These are phyloP conservation scores for Hafferia zeledoni DNA, from an alignment of 2,797 vertebrate genomes.

Conservation along the genomic window DNA sequence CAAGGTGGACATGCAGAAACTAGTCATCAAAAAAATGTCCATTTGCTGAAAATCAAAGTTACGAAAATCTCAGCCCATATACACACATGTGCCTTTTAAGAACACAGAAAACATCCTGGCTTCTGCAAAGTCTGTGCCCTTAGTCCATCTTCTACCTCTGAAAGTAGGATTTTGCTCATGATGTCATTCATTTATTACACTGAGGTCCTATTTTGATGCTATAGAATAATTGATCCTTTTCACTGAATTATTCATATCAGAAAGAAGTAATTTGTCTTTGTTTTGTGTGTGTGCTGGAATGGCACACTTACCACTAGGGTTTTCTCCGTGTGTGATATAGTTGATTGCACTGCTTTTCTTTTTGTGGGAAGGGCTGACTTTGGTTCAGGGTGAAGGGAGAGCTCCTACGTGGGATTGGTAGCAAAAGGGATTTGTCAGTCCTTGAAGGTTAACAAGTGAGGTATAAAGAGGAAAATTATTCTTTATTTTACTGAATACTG, in stretches of 20 bases:
- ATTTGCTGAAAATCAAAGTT: background rate
- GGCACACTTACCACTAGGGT: fast-evolving
- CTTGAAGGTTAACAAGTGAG: background rate
- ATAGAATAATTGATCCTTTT: background rate
- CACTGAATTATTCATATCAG: background rate
- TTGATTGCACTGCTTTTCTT: background rate
- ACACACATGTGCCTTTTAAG: background rate
- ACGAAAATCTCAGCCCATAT: background rate
- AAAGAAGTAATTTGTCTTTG: background rate
- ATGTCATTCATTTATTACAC: background rate
- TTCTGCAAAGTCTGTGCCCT: background rate
- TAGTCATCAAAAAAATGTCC: background rate
- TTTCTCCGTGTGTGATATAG: background rate
- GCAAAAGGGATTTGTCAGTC: background rate
- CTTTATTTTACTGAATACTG: background rate
- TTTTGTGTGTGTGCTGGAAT: background rate
- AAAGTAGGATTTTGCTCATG: background rate
- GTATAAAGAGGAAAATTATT: background rate
- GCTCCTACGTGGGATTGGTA: background rate
- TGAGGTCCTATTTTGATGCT: background rate
- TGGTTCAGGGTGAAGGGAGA: background rate
- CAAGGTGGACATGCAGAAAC: background rate
- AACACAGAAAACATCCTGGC: background rate
- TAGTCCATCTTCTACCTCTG: background rate
- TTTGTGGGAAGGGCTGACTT: background rate